These are phyloP conservation scores for Brachyopa scutellaris DNA, from an alignment of 2,888 invertebrate genomes.

Conservation along the genomic window DNA sequence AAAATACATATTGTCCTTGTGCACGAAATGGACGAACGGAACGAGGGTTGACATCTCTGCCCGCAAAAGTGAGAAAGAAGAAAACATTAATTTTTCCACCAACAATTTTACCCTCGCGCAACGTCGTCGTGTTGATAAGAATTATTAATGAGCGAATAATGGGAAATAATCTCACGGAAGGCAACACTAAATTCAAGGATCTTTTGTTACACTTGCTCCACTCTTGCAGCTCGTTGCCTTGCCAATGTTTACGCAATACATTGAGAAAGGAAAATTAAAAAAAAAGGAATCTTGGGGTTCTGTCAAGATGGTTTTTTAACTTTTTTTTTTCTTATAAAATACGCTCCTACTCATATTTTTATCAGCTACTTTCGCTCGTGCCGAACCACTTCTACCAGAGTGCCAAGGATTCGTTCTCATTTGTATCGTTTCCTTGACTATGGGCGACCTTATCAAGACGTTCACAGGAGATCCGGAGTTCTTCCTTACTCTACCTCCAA, in stretches of 20 bases:
- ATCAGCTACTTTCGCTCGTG: conserved; percentile 11
- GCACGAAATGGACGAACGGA: conserved; percentile 26
- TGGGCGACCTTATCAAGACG: conserved; percentile 59
- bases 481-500: not conserved
- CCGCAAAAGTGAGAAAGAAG: conserved; percentile 7
- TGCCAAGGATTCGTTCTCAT: conserved; percentile 18
- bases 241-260: conserved; percentile 62
- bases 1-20: conserved; percentile 60
- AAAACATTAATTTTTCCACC: conserved; percentile 66
- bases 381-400: not conserved
- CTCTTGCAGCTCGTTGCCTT: conserved; percentile 8
- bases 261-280: conserved; percentile 40
- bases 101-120: conserved; percentile 49
- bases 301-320: conserved; percentile 13
- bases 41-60: conserved; percentile 48
- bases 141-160: conserved; percentile 78
- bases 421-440: conserved; percentile 42
- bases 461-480: conserved; percentile 36
- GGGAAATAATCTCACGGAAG: conserved; percentile 76
- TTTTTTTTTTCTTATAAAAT: conserved; percentile 43
- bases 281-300: conserved; percentile 5
- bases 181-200: conserved; percentile 73
- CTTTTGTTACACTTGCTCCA: conserved; percentile 41
- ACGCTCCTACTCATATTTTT: conserved; percentile 53
- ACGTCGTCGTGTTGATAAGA: conserved; percentile 74